Evolutionary conservation across 2,797 vertebrate species (phyloP), one percentile per base, ranked within the genome.

Genomic region (Argentina silus): DNA sequence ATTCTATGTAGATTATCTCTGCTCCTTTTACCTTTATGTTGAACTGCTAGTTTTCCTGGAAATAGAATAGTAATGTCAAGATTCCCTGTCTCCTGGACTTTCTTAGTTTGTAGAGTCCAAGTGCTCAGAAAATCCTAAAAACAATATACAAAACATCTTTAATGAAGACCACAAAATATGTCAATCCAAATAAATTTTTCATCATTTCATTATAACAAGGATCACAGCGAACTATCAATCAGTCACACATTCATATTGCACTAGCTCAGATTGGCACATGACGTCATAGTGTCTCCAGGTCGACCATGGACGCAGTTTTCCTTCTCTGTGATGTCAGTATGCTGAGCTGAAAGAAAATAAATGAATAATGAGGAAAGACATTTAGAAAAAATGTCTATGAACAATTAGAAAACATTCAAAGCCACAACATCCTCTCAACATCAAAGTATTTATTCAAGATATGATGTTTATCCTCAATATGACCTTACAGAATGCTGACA

Each of bases 251-350:
- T 36, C 27, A 36, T 36, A 36, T 36, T 36, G 27, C 27, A 36
- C 27, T 36, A 36, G 15, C 3, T 14, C 61, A 23, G 62, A 10
- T 19, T 21, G 14, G 15, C 57, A 62, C 43, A 63, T 14, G 15
- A 56, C 17, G 74, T 78, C 66, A 96, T 75, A 89, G 79, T 69
- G 83, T 84, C 83, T 94, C 93, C 84, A 93, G 77, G 79, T 95
- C 93, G 78, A 90, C 77, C 81, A 86, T 73, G 74, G 92, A 87
- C 61, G 85, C 79, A 7, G 90, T 83, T 88, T 93, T 96, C 87
- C 95, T n/a, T n/a, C n/a, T 93, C 80, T 95, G 94, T 53, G 93
- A 89, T 14, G 91, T 83, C 75, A 96, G 53, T 75, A 89, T 76
- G 81, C 80, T 95, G 77, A 97, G 93, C 97, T 98, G 87, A 43